Evolutionary conservation across 2,888 invertebrate genomes (phyloP).

Genomic region (Ophioninae sp.): DNA sequence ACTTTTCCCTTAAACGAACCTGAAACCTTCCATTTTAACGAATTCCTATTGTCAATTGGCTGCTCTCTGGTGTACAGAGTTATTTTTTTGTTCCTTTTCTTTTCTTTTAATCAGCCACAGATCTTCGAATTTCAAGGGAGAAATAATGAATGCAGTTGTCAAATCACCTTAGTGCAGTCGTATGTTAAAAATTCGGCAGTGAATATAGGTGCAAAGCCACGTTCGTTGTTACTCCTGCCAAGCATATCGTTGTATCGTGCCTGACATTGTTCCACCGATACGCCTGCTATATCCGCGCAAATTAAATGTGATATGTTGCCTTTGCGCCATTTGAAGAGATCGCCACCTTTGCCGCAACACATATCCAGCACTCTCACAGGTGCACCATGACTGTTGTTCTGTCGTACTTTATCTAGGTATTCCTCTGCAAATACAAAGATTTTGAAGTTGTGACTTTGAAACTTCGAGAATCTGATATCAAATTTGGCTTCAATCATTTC

Average conservation of each 20-base stretch:
- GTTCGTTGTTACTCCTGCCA: constrained; percentile 77
- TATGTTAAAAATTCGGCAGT: constrained; percentile 95
- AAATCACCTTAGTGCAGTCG: constrained; percentile 91
- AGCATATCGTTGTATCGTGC: constrained; percentile 89
- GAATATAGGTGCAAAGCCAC: constrained; percentile 82
- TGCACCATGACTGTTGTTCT: constrained; percentile 85
- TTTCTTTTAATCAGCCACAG: constrained; percentile 13
- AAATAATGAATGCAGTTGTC: not conserved
- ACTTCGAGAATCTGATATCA: no score
- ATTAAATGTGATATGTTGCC: constrained; percentile 90
- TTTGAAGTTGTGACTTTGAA: not conserved
- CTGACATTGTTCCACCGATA: constrained; percentile 95
- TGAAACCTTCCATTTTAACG: constrained; percentile 75
- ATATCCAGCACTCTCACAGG: constrained; percentile 92
- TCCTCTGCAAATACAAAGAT: constrained; percentile 72
- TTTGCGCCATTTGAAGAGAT: constrained; percentile 97
- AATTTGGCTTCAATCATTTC: no score
- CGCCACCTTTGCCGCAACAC: constrained; percentile 99
- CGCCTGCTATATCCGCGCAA: constrained; percentile 96
- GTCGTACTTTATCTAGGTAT: constrained; percentile 86
- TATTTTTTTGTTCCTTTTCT: constrained; percentile 18
- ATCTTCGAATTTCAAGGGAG: not conserved
- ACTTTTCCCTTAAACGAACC: constrained; percentile 87
- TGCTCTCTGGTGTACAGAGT: constrained; percentile 54
- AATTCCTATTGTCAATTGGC: constrained; percentile 66